Evolutionary conservation across 2,113 vertebrate genomes (phyloP).

Genomic region (Cichladusa arquata): DNA sequence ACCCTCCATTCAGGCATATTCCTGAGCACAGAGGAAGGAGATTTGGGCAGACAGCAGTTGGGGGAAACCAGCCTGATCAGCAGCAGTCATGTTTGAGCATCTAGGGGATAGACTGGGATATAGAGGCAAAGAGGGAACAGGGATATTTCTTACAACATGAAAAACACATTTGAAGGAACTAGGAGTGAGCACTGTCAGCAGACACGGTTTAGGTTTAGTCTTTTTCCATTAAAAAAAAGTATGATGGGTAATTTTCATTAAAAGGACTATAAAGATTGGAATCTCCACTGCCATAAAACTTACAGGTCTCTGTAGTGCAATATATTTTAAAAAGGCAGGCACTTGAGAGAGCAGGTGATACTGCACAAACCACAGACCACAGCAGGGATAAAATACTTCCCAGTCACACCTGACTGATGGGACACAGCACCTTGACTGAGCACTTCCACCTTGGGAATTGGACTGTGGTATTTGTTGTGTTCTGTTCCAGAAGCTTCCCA

Average conservation of each 20-base stretch:
- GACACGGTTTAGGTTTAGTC: not conserved
- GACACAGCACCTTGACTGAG: not conserved
- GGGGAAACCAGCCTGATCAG: not conserved
- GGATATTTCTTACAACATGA: not conserved
- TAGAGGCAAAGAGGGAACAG: not conserved
- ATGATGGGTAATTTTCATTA: slow-evolving; percentile 24
- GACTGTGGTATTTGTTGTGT: not conserved
- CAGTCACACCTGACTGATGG: not conserved
- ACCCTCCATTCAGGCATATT: not conserved
- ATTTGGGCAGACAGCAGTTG: not conserved
- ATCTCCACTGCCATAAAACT: not conserved
- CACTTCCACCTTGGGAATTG: not conserved
- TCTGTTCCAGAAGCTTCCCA: not conserved
- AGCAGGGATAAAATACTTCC: not conserved
- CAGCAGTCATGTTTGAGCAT: not conserved
- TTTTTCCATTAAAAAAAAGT: not conserved
- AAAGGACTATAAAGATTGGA: slow-evolving; percentile 9
- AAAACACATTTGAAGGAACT: not conserved
- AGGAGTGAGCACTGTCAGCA: not conserved
- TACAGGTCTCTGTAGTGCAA: not conserved
- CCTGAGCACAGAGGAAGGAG: not conserved
- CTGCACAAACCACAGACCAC: not conserved
- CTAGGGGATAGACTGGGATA: not conserved
- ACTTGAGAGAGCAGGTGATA: not conserved
- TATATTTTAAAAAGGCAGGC: not conserved